Percentiles rank a stretch among this genome's conserved stretches.
Conservation (phyloP, 2,797 vertebrate species). For the Poecile montanus region DNA sequence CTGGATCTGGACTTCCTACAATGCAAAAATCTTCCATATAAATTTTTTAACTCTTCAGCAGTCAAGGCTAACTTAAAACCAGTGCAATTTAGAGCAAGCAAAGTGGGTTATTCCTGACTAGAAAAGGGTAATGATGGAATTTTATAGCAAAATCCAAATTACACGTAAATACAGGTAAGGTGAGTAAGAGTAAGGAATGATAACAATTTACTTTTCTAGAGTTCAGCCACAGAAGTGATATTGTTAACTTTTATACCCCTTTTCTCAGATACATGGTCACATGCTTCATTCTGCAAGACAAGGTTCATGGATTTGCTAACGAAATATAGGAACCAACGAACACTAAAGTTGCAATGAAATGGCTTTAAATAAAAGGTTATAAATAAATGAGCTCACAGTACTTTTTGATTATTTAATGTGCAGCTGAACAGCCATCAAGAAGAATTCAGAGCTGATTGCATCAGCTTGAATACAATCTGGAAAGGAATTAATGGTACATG, state of each 20-base stretch:
- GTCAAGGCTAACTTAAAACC: not conserved
- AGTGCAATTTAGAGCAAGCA: not conserved
- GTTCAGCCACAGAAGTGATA: not conserved
- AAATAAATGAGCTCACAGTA: not conserved
- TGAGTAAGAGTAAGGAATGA: not conserved
- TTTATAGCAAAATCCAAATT: not conserved
- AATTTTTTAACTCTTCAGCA: not conserved
- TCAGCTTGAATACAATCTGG: not conserved
- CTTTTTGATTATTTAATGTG: not conserved
- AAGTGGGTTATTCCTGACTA: not conserved
- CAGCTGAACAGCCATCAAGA: not conserved
- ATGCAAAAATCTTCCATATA: not conserved
- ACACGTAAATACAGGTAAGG: not conserved
- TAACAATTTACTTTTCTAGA: not conserved
- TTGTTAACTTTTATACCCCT: not conserved
- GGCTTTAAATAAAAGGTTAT: not conserved
- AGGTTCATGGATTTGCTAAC: not conserved
- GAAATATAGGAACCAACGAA: not conserved
- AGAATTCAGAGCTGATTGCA: slow-evolving; percentile 13
- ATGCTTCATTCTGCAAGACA: not conserved
- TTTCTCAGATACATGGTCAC: not conserved
- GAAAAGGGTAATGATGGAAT: not conserved
- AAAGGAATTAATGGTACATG: not conserved
- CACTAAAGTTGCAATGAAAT: not conserved
- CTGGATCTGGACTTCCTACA: not conserved